These are phyloP conservation scores for Caenorhabditis sp. DNA, from an alignment of 2,888 invertebrate species.

Conservation along the genomic window DNA sequence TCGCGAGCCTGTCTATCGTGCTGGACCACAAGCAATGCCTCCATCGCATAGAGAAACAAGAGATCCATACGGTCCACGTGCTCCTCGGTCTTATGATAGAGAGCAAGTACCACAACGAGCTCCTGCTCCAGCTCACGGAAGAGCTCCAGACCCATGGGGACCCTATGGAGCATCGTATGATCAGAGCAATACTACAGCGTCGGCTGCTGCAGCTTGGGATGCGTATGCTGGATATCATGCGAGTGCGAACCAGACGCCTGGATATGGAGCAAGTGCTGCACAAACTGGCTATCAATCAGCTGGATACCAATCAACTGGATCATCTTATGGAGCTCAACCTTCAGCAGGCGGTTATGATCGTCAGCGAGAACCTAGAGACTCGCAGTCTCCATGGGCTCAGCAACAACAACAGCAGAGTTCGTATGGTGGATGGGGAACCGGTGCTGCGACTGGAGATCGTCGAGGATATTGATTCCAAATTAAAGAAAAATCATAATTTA, in stretches of 20 bases:
- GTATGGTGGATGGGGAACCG: constrained; percentile 52
- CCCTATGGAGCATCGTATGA: constrained; percentile 37
- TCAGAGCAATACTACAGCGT: constrained; percentile 5
- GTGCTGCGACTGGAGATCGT: constrained; percentile 24
- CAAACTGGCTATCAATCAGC: constrained; percentile 10
- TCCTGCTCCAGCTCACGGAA: constrained; percentile 17
- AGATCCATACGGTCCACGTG: constrained; percentile 35
- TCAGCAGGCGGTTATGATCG: constrained; percentile 28
- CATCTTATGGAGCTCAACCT: constrained; percentile 26
- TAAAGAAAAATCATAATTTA: constrained; percentile 2
- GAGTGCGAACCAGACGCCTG: not conserved
- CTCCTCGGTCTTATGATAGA: constrained; percentile 10
- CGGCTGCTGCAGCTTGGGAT: constrained; percentile 6
- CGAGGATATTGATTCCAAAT: constrained; percentile 31
- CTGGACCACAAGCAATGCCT: constrained; percentile 33
- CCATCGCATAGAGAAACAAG: constrained; percentile 28
- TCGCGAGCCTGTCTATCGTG: constrained; percentile 16
- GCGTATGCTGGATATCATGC: not conserved
- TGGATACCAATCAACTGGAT: not conserved
- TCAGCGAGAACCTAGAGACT: constrained; percentile 43
- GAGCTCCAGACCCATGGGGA: constrained; percentile 52
- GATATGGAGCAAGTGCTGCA: constrained; percentile 23
- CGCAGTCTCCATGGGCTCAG: constrained; percentile 30
- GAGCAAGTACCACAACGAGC: constrained; percentile 6
- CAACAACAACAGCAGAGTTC: constrained; percentile 22